These are phyloP conservation scores for Danio choprae DNA, from an alignment of 2,797 vertebrate species.

Conservation along the genomic window DNA sequence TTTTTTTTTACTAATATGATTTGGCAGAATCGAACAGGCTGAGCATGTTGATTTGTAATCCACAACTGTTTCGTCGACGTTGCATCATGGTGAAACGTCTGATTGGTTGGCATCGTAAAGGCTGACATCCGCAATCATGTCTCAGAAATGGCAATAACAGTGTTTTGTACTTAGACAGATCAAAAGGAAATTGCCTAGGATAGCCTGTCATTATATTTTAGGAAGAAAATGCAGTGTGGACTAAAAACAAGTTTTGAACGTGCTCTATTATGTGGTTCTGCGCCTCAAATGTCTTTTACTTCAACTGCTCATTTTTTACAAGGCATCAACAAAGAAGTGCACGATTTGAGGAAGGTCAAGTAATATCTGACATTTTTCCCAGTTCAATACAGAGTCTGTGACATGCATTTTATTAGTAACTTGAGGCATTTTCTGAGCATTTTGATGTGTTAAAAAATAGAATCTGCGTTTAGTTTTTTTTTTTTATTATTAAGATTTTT, in stretches of 20 bases:
- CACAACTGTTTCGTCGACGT: not conserved
- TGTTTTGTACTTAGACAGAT: constrained; percentile 13
- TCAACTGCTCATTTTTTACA: not conserved
- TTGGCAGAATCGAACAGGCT: not conserved
- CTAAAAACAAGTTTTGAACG: not conserved
- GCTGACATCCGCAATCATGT: not conserved
- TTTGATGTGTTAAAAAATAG: not conserved
- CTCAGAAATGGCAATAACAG: not conserved
- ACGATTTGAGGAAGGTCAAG: not conserved
- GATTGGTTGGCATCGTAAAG: not conserved
- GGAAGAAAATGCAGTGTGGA: not conserved
- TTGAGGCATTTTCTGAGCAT: not conserved
- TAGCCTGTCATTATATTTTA: constrained; percentile 10
- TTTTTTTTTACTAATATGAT: not conserved
- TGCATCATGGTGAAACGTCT: constrained; percentile 7
- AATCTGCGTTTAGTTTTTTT: not conserved
- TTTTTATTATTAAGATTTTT: not conserved
- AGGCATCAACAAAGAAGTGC: not conserved
- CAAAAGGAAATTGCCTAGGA: constrained; percentile 11
- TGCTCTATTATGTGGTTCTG: constrained; percentile 7
- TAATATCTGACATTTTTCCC: not conserved
- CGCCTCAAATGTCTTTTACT: not conserved
- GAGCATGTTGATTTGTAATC: not conserved
- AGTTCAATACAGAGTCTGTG: not conserved
- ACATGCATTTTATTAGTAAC: not conserved